Conservation (phyloP, 1,140 invertebrate species). For the Aphidius gifuensis region DNA sequence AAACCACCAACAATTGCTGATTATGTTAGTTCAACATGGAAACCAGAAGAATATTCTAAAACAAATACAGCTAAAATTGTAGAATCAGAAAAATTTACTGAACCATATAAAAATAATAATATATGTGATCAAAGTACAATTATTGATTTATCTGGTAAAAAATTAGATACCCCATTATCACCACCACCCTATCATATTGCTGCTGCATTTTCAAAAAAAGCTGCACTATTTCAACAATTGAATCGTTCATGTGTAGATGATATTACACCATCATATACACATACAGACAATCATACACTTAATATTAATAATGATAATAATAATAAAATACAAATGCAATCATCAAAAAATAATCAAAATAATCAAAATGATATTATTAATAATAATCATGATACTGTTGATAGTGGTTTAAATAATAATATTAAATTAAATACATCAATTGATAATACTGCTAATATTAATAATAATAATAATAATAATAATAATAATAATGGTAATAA, state of each 20-base stretch:
- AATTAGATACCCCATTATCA: conserved; percentile 42
- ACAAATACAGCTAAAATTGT: conserved; percentile 50
- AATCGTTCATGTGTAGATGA: conserved; percentile 35
- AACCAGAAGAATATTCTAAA: conserved; percentile 50
- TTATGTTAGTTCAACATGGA: conserved; percentile 51
- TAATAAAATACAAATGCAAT: conserved; percentile 1
- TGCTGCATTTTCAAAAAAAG: conserved; percentile 66
- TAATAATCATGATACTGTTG: conserved; percentile 15
- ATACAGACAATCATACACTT: conserved; percentile 21
- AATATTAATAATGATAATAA: conserved; percentile 18
- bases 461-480: conserved; percentile 15
- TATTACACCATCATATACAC: conserved; percentile 8
- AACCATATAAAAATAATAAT: conserved; percentile 39
- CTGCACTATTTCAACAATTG: conserved; percentile 53
- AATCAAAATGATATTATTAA: neutral
- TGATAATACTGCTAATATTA: conserved; percentile 13
- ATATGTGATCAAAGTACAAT: conserved; percentile 28
- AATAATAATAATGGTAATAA: conserved; percentile 15
- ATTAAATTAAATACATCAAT: conserved; percentile 9
- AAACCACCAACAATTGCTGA: conserved; percentile 46
- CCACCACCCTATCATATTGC: conserved; percentile 71
- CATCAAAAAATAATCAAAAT: conserved; percentile 5
- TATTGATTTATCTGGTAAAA: conserved; percentile 24
- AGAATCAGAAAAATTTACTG: conserved; percentile 47
- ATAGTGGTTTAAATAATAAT: conserved; percentile 7